These are phyloP conservation scores for Willowsia nigromaculata DNA, from an alignment of 2,888 invertebrate genomes.

Conservation along the genomic window DNA sequence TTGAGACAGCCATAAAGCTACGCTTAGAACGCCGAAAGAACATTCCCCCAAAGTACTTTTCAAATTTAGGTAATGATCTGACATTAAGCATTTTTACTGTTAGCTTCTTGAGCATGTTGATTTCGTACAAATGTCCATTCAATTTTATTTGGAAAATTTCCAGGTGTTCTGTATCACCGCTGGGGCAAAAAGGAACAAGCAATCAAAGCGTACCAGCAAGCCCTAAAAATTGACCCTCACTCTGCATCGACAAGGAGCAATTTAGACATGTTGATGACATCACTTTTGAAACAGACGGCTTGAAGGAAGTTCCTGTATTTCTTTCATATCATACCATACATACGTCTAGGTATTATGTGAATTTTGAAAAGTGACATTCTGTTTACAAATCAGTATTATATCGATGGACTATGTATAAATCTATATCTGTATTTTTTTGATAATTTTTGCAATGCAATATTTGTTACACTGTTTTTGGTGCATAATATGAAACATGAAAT, in stretches of 20 bases:
- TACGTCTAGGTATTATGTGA: neutral
- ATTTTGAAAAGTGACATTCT: too few relatives aligned
- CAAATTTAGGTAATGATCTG: conserved; percentile 89
- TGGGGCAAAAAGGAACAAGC: conserved; percentile 91
- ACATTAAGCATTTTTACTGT: neutral
- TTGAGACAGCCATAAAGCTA: conserved; percentile 87
- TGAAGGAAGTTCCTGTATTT: neutral
- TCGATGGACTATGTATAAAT: too few relatives aligned
- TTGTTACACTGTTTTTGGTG: too few relatives aligned
- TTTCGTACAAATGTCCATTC: too few relatives aligned
- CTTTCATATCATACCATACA: too few relatives aligned
- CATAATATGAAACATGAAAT: too few relatives aligned
- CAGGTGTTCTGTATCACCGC: conserved; percentile 94
- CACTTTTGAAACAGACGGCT: neutral
- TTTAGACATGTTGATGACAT: conserved; percentile 80
- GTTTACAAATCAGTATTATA: too few relatives aligned
- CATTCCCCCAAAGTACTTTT: conserved; percentile 88
- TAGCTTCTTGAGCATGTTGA: too few relatives aligned
- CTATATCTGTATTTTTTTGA: too few relatives aligned
- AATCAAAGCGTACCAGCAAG: conserved; percentile 87
- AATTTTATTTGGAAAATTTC: too few relatives aligned
- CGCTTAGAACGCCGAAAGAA: conserved; percentile 79
- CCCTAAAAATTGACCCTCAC: conserved; percentile 87
- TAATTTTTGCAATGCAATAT: too few relatives aligned
- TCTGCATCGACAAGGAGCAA: conserved; percentile 87